Evolutionary conservation across 2,888 invertebrate genomes (phyloP), one percentile per base, ranked within the genome.

Genomic region (Drosophila borborema): DNA sequence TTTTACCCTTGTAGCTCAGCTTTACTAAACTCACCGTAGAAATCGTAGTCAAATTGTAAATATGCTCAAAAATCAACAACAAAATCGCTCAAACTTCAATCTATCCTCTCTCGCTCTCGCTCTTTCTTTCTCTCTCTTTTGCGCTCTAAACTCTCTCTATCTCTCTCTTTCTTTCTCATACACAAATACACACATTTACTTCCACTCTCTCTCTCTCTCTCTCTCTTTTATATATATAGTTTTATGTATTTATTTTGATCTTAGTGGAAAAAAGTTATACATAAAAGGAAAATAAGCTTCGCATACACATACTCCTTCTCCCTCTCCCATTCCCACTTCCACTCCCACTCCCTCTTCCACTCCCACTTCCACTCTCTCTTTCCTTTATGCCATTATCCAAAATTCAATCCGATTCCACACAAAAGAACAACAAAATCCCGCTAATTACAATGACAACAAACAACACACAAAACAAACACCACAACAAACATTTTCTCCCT

Each of bases 11-110:
- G 90, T 90, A 90, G 89, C 48, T 71, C 84, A 89, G 90, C 91
- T 91, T 89, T 89, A 89, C 90, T 89, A 90, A 89, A 90, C 81
- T 82, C 82, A 86, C 83, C 74, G 88, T 87, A 84, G 84, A 81
- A 86, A 80, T 60, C 73, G 85, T 85, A 85, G 85, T 80, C 81
- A 84, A 90, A 78, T 81, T 91, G 91, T 91, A 91, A 82, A 91
- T 91, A 91, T 86, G 81, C 74, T 81, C 74, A 77, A 81, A 76
- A 64, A 72, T 79, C 82, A 67, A 76, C 62, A 72, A 72, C 54
- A 40, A 71, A 77, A 72, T 68, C 69, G 64, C 72, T 77, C 72
- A 73, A 20, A 70, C 12, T 43, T 63, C 56, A 69, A 60, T 69
- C 62, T 64, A 49, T 74, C 67, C 49, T 45, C 43, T 60, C 45